A percentile compares a stretch with the other conserved stretches of the same genome.
phyloP scores from a whole-genome alignment of 2,888 invertebrate genomes.

The Sinodicranocentrus sp. region DNA sequence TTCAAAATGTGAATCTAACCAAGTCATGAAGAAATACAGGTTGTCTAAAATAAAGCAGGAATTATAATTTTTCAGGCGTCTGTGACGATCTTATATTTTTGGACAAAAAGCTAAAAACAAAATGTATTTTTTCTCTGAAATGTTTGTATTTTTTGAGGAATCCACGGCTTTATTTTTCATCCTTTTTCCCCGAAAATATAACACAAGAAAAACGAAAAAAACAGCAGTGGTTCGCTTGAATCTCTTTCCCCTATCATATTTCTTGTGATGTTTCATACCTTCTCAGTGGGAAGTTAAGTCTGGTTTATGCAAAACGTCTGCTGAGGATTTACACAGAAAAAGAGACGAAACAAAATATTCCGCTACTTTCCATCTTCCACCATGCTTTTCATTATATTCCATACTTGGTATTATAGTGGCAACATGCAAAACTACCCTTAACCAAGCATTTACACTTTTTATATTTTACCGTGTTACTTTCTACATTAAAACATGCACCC shows the following conservation, averaged over 20 bases:
- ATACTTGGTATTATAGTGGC: no score
- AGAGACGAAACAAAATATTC: background rate
- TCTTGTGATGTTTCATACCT: slow-evolving; percentile 16
- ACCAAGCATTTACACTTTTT: background rate
- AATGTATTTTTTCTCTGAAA: background rate
- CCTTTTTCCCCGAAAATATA: background rate
- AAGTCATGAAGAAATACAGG: slow-evolving; percentile 1
- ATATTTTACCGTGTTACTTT: background rate
- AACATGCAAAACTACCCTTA: background rate
- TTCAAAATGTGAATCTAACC: slow-evolving; percentile 36
- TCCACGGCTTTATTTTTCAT: slow-evolving; percentile 46
- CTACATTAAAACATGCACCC: background rate
- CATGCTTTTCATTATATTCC: no score
- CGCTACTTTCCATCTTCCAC: no score
- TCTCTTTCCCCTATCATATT: slow-evolving; percentile 21
- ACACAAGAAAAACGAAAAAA: background rate
- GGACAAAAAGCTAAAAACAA: slow-evolving; percentile 3
- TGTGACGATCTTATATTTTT: slow-evolving; percentile 6
- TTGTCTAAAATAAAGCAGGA: background rate
- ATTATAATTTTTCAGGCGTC: background rate
- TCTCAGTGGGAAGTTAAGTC: slow-evolving; percentile 58
- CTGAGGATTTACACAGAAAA: slow-evolving; percentile 49
- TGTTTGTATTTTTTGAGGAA: slow-evolving; percentile 25
- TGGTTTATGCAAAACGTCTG: slow-evolving; percentile 56
- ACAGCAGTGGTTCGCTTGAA: slow-evolving; percentile 28